Conservation (phyloP, 2,113 vertebrate species). For the Epinephelus cyanopodus region DNA sequence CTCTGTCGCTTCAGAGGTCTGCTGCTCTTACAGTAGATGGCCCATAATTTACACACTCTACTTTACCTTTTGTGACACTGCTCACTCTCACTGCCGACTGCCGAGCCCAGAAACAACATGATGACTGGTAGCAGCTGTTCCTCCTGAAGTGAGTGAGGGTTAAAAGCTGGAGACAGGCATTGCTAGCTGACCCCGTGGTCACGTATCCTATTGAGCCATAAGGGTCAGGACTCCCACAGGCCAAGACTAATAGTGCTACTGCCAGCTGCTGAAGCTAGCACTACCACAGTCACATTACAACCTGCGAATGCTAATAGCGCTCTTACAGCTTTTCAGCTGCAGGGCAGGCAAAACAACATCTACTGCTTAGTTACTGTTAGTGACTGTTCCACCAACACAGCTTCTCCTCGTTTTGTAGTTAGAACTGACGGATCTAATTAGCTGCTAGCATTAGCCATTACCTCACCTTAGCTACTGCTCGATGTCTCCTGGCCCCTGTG, state of each 20-base stretch:
- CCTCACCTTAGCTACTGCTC: slow-evolving; percentile 49
- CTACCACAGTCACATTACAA: slow-evolving; percentile 19
- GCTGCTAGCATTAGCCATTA: slow-evolving; percentile 64
- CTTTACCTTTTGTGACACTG: slow-evolving; percentile 13
- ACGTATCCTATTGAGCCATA: slow-evolving; percentile 48
- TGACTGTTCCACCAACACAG: slow-evolving; percentile 29
- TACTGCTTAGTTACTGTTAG: slow-evolving; percentile 50
- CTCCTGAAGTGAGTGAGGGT: slow-evolving; percentile 35
- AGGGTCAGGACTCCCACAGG: slow-evolving; percentile 37
- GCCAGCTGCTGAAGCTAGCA: slow-evolving; percentile 30
- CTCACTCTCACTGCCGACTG: slow-evolving; percentile 41
- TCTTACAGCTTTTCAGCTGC: slow-evolving; percentile 5
- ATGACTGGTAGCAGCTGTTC: slow-evolving; percentile 41
- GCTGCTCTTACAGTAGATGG: slow-evolving; percentile 28
- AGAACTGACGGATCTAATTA: slow-evolving; percentile 64
- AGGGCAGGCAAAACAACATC: slow-evolving; percentile 31
- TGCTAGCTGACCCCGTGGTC: slow-evolving; percentile 42
- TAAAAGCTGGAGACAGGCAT: slow-evolving; percentile 41
- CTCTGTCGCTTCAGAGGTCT: slow-evolving; percentile 23
- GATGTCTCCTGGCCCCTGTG: slow-evolving; percentile 45
- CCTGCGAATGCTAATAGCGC: not conserved
- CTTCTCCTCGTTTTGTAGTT: slow-evolving; percentile 43
- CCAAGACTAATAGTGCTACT: slow-evolving; percentile 18
- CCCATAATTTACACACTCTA: slow-evolving; percentile 33
- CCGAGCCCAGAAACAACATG: slow-evolving; percentile 10